phyloP scores from a whole-genome alignment of 2,113 vertebrate species.

The Thunnus thynnus region DNA sequence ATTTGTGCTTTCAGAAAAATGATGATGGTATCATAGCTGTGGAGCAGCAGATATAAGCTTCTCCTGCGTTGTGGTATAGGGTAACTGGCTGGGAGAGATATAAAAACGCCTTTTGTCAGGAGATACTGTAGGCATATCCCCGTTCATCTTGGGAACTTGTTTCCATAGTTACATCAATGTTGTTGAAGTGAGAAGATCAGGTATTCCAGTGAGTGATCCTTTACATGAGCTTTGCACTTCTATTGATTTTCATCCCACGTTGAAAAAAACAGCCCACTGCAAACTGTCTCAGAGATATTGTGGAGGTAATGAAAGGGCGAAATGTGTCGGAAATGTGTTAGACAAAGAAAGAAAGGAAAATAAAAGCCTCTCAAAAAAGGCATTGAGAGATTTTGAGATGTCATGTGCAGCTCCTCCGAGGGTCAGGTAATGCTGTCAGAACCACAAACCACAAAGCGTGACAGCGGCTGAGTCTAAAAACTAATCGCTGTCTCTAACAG shows the following conservation, averaged over 20 bases:
- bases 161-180: conserved; percentile 87
- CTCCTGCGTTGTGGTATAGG: conserved; percentile 55
- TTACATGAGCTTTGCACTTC: conserved; percentile 75
- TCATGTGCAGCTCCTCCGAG: conserved; percentile 32
- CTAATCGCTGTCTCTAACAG: conserved; percentile 72
- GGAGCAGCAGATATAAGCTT: conserved; percentile 74
- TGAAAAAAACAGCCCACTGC: conserved; percentile 49
- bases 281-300: conserved; percentile 66
- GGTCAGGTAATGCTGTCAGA: conserved; percentile 49
- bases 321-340: conserved; percentile 65
- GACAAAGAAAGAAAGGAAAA: conserved; percentile 49
- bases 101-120: conserved; percentile 77
- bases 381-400: conserved; percentile 50
- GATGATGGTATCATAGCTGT: conserved; percentile 79
- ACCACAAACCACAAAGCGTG: conserved; percentile 55
- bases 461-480: conserved; percentile 54
- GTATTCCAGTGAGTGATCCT: conserved; percentile 83
- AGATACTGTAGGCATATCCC: conserved; percentile 67
- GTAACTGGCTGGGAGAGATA: conserved; percentile 74
- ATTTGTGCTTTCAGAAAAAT: conserved; percentile 83
- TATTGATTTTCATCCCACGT: conserved; percentile 81
- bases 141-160: conserved; percentile 79
- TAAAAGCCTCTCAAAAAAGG: conserved; percentile 42
- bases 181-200: conserved; percentile 82
- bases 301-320: conserved; percentile 73